phyloP scores from a whole-genome alignment of 2,113 vertebrate genomes.

The Felis chaus region DNA sequence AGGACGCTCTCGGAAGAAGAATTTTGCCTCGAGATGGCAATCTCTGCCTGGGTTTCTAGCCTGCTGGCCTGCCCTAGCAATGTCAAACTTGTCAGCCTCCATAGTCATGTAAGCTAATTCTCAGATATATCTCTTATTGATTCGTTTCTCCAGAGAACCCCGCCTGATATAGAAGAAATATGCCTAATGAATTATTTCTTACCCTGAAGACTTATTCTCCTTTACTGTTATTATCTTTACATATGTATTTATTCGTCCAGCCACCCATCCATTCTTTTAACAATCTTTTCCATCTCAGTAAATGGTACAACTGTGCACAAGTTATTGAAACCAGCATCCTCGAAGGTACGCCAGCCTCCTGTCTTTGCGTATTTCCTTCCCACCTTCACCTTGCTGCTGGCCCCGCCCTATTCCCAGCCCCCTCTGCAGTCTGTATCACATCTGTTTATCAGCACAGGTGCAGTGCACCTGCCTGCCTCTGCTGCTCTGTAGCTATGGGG shows the following conservation, averaged over 20 bases:
- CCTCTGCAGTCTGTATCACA: too few species aligned
- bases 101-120: not conserved
- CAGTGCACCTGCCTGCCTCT: not conserved
- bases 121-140: too few species aligned
- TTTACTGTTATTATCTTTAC: not conserved
- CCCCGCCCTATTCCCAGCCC: rapidly evolving
- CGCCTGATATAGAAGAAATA: not conserved
- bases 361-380: not conserved
- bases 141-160: not conserved
- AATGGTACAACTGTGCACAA: rapidly evolving
- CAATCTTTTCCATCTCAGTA: not conserved
- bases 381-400: not conserved
- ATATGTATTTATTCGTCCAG: not conserved
- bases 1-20: not conserved
- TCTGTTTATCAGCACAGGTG: not conserved
- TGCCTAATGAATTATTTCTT: not conserved
- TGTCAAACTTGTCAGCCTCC: not conserved
- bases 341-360: not conserved
- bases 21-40: not conserved
- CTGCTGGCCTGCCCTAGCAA: not conserved
- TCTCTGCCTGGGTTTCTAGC: not conserved
- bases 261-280: not conserved
- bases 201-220: not conserved
- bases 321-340: not conserved
- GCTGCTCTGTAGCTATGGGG: not conserved